Evolutionary conservation across 2,888 invertebrate genomes (phyloP), one percentile per base, ranked within the genome.

Genomic region (Cheilosia urbana): DNA sequence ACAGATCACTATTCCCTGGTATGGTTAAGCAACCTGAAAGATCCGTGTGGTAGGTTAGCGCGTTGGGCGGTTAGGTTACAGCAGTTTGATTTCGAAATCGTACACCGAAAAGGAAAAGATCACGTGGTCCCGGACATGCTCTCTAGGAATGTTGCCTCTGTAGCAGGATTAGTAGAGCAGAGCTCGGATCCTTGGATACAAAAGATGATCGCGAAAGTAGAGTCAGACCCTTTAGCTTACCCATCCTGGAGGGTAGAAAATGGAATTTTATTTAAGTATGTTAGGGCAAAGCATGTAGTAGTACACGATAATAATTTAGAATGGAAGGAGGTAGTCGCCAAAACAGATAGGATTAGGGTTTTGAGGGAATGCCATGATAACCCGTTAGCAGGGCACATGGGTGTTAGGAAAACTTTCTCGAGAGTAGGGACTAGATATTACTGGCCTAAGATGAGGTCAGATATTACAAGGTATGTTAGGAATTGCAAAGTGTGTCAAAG

Each of bases 11-110:
- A 72, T 24, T 71, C 60, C 63, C 65, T 84, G n/a, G 57, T 76
- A 21, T 87, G 87, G 87, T 49, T 82, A 7, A 58, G 53, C 15
- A 77, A 58, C 58, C 62, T 77, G 4, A 82, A 71, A 24, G 77
- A 71, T 15, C 58, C 77, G 2, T 49, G 47, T 13, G 72, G 83
- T 21, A 45, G 83, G n/a, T n/a, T 83, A 51, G 77, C 72, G n/a
- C 45, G 66, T 4, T 72, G 72, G 66, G 58, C 83, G 5, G n/a
- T n/a, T n/a, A n/a, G n/a, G n/a, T n/a, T n/a, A n/a, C n/a, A n/a
- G n/a, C n/a, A n/a, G n/a, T n/a, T 21, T 77, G 37, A 78, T 17
- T 71, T 77, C 15, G 19, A 47, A n/a, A 58, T 78, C 17, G 11
- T 72, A 9, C 72, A 30, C 17, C 45, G 77, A 6, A 66, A 82